These are phyloP conservation scores for Panonychus citri DNA, from an alignment of 1,140 invertebrate genomes.

Conservation along the genomic window DNA sequence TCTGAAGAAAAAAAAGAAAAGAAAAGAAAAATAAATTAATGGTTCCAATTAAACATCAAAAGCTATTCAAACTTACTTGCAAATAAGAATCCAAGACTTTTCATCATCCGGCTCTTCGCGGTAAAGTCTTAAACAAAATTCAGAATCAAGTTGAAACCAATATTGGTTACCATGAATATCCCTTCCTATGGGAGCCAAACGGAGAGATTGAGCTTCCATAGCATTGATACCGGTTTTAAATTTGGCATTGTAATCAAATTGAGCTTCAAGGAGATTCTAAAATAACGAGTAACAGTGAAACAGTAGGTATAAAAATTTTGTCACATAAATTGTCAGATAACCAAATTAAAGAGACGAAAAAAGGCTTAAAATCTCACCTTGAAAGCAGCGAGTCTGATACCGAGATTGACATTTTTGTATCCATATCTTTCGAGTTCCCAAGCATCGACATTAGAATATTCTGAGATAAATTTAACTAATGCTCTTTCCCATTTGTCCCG, in stretches of 20 bases:
- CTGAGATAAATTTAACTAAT: conserved; percentile 70
- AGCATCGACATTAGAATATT: conserved; percentile 65
- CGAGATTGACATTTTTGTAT: conserved; percentile 67
- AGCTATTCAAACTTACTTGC: conserved; percentile 18
- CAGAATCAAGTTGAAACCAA: conserved; percentile 73
- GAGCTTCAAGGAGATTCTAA: conserved; percentile 65
- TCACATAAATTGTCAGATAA: conserved; percentile 5
- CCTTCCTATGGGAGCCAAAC: conserved; percentile 60
- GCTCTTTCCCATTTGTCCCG: conserved; percentile 71
- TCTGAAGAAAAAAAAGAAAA: neutral
- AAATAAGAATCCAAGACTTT: conserved; percentile 65
- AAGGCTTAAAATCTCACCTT: conserved; percentile 40
- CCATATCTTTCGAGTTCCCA: conserved; percentile 91
- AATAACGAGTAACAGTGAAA: conserved; percentile 14
- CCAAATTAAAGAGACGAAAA: too few species aligned
- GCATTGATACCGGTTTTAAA: conserved; percentile 80
- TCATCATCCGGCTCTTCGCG: conserved; percentile 85
- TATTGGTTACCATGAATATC: conserved; percentile 72
- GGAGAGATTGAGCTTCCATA: conserved; percentile 45
- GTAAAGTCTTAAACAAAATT: conserved; percentile 70
- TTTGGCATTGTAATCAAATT: conserved; percentile 79
- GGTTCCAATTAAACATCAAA: neutral
- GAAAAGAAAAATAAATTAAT: neutral
- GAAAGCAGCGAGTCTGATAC: conserved; percentile 62
- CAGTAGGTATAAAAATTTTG: neutral